phyloP scores from a whole-genome alignment of 2,888 invertebrate genomes.

The Pollenia amentaria region DNA sequence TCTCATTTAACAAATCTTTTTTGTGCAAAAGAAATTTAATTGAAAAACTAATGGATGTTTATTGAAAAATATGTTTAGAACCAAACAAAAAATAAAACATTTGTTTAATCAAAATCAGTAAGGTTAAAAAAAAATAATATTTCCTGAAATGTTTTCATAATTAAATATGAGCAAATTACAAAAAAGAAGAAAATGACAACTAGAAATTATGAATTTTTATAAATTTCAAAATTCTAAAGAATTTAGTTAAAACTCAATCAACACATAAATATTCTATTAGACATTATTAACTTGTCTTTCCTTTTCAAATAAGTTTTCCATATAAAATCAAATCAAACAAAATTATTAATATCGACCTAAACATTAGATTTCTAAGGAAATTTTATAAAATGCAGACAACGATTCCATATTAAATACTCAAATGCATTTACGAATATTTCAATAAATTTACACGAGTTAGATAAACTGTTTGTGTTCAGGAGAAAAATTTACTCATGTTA shows the following conservation, averaged over 20 bases:
- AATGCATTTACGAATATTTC: background rate
- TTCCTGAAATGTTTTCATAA: no score
- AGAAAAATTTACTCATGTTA: slow-evolving; percentile 24
- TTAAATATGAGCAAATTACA: background rate
- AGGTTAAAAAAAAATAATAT: background rate
- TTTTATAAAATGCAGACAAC: slow-evolving; percentile 63
- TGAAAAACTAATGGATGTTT: slow-evolving; percentile 36
- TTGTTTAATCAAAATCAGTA: background rate
- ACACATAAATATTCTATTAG: slow-evolving; percentile 14
- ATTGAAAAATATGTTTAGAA: slow-evolving; percentile 18
- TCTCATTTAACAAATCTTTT: slow-evolving; percentile 5
- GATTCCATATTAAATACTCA: slow-evolving; percentile 16
- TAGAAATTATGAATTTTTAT: slow-evolving; percentile 3
- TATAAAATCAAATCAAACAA: slow-evolving; percentile 19
- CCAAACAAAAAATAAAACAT: background rate
- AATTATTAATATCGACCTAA: slow-evolving; percentile 25
- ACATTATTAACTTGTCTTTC: background rate
- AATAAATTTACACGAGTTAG: background rate
- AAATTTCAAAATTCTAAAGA: background rate
- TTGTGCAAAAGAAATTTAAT: slow-evolving; percentile 22
- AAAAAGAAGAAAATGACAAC: background rate
- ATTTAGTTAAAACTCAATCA: slow-evolving; percentile 33
- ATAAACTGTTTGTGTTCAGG: background rate
- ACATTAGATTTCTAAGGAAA: slow-evolving; percentile 45
- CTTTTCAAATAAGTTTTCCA: background rate